Evolutionary conservation across 1,140 invertebrate species (phyloP).

Genomic region (Solen grandis): DNA sequence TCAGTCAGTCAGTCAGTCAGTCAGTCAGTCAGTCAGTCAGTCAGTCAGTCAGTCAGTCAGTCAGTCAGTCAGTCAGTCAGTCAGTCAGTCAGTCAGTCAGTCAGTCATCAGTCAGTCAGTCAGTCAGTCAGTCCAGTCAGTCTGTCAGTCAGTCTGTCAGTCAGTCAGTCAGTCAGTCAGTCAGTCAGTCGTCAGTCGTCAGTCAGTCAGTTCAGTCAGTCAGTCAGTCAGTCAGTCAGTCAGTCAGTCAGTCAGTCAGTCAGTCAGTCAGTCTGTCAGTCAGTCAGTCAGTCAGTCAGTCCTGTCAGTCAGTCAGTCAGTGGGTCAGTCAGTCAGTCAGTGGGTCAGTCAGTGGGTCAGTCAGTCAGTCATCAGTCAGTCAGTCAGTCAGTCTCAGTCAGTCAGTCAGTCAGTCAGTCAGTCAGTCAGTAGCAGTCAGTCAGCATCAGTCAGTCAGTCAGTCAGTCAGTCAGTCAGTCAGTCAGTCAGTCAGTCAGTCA

Average conservation of each 20-base stretch:
- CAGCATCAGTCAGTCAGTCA: no score
- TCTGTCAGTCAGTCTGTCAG: slow-evolving; percentile 66
- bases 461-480: no score
- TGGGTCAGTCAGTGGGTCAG: no score
- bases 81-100: slow-evolving; percentile 64
- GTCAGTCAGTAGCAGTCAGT: slow-evolving; percentile 63
- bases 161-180: slow-evolving; percentile 64
- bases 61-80: slow-evolving; percentile 67
- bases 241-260: slow-evolving; percentile 54
- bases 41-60: slow-evolving; percentile 65
- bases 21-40: slow-evolving; percentile 63
- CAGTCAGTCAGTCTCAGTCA: no score
- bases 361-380: no score
- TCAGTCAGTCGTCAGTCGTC: no score
- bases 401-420: slow-evolving; percentile 37
- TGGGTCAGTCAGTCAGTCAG: no score
- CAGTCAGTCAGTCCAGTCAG: slow-evolving; percentile 62
- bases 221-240: slow-evolving; percentile 59
- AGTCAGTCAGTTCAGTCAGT: no score
- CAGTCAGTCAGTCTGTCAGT: slow-evolving; percentile 54
- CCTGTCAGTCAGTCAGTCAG: no score
- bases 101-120: no score
- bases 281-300: slow-evolving; percentile 48
- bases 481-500: no score
- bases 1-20: no score